These are phyloP conservation scores for Apantesis nais DNA, from an alignment of 2,888 invertebrate species.

Conservation along the genomic window DNA sequence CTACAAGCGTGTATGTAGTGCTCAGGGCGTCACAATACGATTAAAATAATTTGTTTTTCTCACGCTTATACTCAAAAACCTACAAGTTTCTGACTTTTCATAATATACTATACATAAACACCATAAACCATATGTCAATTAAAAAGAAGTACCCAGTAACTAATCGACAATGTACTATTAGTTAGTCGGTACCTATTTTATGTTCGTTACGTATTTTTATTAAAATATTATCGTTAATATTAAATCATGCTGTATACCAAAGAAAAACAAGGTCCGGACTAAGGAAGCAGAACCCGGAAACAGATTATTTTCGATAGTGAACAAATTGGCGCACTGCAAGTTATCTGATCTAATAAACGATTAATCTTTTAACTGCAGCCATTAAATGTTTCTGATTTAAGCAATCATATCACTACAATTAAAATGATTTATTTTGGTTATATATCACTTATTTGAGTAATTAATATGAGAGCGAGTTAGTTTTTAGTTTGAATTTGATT, in stretches of 20 bases:
- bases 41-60: background rate
- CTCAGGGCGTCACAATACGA: background rate
- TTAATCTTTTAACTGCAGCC: background rate
- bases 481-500: background rate
- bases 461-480: background rate
- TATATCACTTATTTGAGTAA: background rate
- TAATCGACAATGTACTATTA: background rate
- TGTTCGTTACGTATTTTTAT: background rate
- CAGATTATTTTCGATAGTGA: slow-evolving; percentile 41
- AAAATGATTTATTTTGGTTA: background rate
- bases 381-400: background rate
- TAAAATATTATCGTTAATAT: background rate
- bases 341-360: slow-evolving; percentile 32
- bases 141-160: background rate
- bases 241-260: slow-evolving; percentile 1
- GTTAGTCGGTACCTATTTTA: background rate
- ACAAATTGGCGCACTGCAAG: slow-evolving; percentile 40
- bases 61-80: background rate
- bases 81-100: background rate
- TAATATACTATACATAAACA: too few relatives aligned
- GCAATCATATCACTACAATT: background rate
- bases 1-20: background rate
- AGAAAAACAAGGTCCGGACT: background rate
- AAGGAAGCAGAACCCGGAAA: slow-evolving; percentile 34
- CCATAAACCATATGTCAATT: background rate